Percentiles rank a stretch among this genome's conserved stretches.
Evolutionary conservation across 2,888 invertebrate genomes (phyloP).

Genomic region (Esperia sulphurella): DNA sequence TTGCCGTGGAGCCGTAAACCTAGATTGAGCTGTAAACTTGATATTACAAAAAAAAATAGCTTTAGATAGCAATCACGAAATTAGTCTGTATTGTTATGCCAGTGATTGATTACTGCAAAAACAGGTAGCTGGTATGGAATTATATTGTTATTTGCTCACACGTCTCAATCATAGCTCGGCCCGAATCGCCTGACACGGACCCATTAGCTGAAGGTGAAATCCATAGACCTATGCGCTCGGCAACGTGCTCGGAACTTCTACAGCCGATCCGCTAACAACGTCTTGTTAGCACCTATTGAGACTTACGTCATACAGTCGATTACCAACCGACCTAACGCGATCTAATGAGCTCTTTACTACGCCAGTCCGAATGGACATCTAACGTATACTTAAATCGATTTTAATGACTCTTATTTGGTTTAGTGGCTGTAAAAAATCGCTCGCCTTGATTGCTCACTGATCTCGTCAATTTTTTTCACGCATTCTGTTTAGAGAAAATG

Average conservation of each 20-base stretch:
- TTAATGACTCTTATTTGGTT: conserved; percentile 46
- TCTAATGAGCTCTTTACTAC: conserved; percentile 55
- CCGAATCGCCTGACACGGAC: conserved; percentile 40
- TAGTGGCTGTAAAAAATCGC: conserved; percentile 33
- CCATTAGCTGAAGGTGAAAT: conserved; percentile 56
- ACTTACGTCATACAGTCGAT: conserved; percentile 55
- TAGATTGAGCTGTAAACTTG: no score
- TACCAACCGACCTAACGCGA: conserved; percentile 40
- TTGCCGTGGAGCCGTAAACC: no score
- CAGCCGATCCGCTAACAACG: conserved; percentile 38
- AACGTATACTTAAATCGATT: conserved; percentile 39
- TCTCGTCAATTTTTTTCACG: background rate
- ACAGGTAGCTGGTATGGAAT: background rate
- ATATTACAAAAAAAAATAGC: no score
- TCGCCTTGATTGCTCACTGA: conserved; percentile 7
- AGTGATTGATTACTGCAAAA: conserved; percentile 19
- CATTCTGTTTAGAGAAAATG: no score
- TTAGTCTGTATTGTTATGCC: no score
- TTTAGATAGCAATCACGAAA: no score
- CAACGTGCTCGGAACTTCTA: background rate
- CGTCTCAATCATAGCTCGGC: conserved; percentile 34
- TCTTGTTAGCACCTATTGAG: conserved; percentile 64
- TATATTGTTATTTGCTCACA: conserved; percentile 13
- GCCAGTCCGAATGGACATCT: conserved; percentile 47
- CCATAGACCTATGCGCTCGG: conserved; percentile 28